phyloP scores from a whole-genome alignment of 2,888 invertebrate genomes.

The Scaptomyza caliginosa region DNA sequence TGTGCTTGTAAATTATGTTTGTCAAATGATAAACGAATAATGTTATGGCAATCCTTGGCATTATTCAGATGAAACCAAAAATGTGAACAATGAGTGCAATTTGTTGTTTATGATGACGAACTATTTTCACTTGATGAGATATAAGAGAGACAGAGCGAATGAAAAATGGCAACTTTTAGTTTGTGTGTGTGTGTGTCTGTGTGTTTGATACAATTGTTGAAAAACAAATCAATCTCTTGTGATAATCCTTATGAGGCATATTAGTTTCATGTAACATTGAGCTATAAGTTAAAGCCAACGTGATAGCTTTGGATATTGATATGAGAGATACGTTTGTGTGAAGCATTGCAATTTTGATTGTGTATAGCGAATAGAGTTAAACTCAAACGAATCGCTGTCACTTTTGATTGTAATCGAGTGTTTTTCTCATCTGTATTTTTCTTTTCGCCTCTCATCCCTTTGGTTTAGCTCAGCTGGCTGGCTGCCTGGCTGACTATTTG shows the following conservation, averaged over 20 bases:
- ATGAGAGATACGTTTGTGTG: slow-evolving; percentile 5
- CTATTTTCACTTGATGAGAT: slow-evolving; percentile 48
- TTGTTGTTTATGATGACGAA: slow-evolving; percentile 61
- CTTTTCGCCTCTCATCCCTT: not conserved
- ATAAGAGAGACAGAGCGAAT: too few relatives aligned
- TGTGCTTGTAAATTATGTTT: not conserved
- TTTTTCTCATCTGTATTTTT: slow-evolving; percentile 43
- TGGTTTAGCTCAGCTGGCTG: not conserved
- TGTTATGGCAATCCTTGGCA: not conserved
- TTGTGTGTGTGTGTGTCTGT: slow-evolving; percentile 11
- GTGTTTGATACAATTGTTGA: slow-evolving; percentile 37
- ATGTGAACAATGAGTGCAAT: slow-evolving; percentile 59
- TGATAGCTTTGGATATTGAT: too few relatives aligned
- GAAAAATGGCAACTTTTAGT: too few relatives aligned
- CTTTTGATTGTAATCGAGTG: slow-evolving; percentile 77
- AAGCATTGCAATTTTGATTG: not conserved
- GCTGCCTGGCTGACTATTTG: not conserved
- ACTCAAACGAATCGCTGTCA: slow-evolving; percentile 65
- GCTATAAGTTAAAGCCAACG: too few relatives aligned
- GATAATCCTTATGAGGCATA: too few relatives aligned
- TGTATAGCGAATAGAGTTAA: slow-evolving; percentile 1
- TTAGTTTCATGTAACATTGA: too few relatives aligned
- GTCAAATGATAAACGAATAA: slow-evolving; percentile 5
- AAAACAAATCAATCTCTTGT: too few relatives aligned
- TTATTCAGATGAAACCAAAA: slow-evolving; percentile 22